These are phyloP conservation scores for Allolobophora icterica DNA, from an alignment of 2,888 invertebrate genomes.

Conservation along the genomic window DNA sequence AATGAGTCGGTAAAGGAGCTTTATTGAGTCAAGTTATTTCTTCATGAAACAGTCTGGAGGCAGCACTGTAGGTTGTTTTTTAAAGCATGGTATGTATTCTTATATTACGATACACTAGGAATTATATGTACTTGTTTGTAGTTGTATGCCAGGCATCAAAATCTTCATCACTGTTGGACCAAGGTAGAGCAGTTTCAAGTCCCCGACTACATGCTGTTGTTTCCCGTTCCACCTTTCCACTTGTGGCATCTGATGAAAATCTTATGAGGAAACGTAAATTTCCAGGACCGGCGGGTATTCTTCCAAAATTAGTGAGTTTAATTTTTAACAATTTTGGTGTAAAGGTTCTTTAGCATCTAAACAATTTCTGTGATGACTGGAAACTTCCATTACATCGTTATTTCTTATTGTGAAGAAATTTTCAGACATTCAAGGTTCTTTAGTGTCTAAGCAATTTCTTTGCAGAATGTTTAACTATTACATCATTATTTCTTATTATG, in stretches of 20 bases:
- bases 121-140: neutral
- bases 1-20: too few relatives aligned
- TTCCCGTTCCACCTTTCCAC: neutral
- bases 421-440: neutral
- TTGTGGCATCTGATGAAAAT: constrained; percentile 49
- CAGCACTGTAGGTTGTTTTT: too few relatives aligned
- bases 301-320: constrained; percentile 56
- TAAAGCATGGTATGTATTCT: too few relatives aligned
- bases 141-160: neutral
- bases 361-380: neutral
- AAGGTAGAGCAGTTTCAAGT: neutral
- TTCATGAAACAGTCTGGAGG: too few relatives aligned
- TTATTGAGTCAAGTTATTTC: too few relatives aligned
- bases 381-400: neutral
- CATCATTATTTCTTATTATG: neutral
- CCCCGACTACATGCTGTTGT: neutral
- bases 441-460: neutral
- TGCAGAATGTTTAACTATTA: neutral
- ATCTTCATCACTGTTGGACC: neutral
- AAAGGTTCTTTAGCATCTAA: neutral
- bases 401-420: neutral
- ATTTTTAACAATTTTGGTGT: neutral
- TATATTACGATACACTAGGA: neutral
- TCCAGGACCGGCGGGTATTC: constrained; percentile 61
- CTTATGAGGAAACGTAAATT: constrained; percentile 53